phyloP scores from a whole-genome alignment of 2,888 invertebrate species.

The Lutraria lutraria region DNA sequence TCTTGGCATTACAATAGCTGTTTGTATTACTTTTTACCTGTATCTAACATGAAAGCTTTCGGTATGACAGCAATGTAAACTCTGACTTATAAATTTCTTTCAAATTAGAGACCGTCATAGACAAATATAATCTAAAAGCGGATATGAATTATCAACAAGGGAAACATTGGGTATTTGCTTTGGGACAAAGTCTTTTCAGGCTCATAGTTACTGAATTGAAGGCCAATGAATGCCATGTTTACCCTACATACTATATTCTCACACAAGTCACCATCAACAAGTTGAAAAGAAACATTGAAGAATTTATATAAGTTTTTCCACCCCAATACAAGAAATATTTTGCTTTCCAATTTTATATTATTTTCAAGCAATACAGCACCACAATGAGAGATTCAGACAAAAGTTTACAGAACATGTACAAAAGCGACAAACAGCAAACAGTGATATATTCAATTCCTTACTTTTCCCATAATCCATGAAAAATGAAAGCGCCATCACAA shows the following conservation, averaged over 20 bases:
- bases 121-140: slow-evolving; percentile 46
- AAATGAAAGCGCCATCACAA: neutral
- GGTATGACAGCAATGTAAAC: slow-evolving; percentile 41
- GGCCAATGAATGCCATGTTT: slow-evolving; percentile 14
- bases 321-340: neutral
- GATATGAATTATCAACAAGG: slow-evolving; percentile 45
- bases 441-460: neutral
- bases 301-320: neutral
- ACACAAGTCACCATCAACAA: slow-evolving; percentile 22
- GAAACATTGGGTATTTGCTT: slow-evolving; percentile 36
- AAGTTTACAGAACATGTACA: neutral
- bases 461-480: neutral
- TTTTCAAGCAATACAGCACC: neutral
- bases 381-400: neutral
- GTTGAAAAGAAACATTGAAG: slow-evolving; percentile 9
- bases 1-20: slow-evolving; percentile 31
- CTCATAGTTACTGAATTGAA: neutral
- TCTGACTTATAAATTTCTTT: slow-evolving; percentile 48
- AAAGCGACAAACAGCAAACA: neutral
- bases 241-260: slow-evolving; percentile 34
- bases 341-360: neutral
- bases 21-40: slow-evolving; percentile 45
- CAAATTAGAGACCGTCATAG: slow-evolving; percentile 47
- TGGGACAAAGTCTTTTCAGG: slow-evolving; percentile 26
- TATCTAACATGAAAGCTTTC: slow-evolving; percentile 35